Base-by-base conservation (phyloP, 2,113 vertebrate genomes). In the Tor tambroides region DNA sequence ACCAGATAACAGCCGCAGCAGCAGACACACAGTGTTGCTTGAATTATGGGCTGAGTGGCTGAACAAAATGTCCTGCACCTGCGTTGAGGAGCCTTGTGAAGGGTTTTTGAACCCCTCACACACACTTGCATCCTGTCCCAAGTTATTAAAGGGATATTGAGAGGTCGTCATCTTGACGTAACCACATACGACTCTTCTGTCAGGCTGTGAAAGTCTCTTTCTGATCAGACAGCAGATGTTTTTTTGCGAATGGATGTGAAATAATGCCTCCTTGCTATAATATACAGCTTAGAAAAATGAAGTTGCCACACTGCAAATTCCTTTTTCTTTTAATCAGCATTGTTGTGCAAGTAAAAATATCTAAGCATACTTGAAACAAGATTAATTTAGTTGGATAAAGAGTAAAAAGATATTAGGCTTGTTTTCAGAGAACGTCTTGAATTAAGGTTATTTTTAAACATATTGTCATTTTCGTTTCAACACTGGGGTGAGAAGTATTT, bases 1-100 rank as follows among this genome's bases (percentile, higher is more conserved):
- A 41, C 19, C 59, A 90, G 88, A 90, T 90, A 90, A 90, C 76
- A 71, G 72, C 61, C 67, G 10, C 76, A 51, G 32, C 26, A 59
- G 67, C 26, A 75, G 67, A 1, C 72, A 83, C 77, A 51, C 54
- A 41, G 78, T 46, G 43, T 23, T 21, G 38, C 26, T 35, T 79
- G 84, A 84, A 87, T 86, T 83, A 79, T 65, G 65, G 72, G 82
- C 49, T 74, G 41, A 41, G 83, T 28, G 76, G 77, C 38, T 71
- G 41, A 41, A 83, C 35, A 87, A 85, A 82, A 86, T 86, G 71
- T 15, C 86, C 86, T 77, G 79, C 71, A 86, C 85, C 78, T 72
- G 15, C 15, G 6, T 79, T 85, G 74, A 81, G 46, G 38, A 59
- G 35, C 63, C 28, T 65, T 43, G 17, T 49, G 71, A 82, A 28